Conservation (phyloP, 2,797 vertebrate species). For the Pelodytes ibericus region DNA sequence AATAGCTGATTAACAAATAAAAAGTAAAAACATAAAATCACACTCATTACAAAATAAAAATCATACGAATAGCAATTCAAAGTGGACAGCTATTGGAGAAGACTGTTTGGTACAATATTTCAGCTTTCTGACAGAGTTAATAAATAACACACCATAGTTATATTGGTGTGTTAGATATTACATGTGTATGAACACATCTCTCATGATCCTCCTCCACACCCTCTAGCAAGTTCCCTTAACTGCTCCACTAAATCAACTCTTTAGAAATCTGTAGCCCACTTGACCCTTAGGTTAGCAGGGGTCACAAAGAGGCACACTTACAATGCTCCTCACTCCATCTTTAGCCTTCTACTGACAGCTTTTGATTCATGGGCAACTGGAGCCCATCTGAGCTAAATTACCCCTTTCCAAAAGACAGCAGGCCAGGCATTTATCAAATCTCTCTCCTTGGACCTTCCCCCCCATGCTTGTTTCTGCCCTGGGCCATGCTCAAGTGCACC, state of each 20-base stretch:
- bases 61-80: too few relatives aligned
- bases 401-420: conserved; percentile 83
- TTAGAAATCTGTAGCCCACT: conserved; percentile 89
- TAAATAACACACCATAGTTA: too few relatives aligned
- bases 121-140: too few relatives aligned
- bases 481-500: conserved; percentile 63
- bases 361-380: conserved; percentile 89
- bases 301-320: conserved; percentile 81
- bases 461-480: conserved; percentile 55
- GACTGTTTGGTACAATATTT: too few relatives aligned
- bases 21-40: too few relatives aligned
- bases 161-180: conserved; percentile 62
- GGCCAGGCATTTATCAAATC: conserved; percentile 82
- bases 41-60: too few relatives aligned
- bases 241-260: conserved; percentile 87
- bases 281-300: conserved; percentile 81
- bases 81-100: too few relatives aligned
- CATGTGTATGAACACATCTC: conserved; percentile 55
- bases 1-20: too few relatives aligned
- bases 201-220: conserved; percentile 52
- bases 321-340: conserved; percentile 86
- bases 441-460: conserved; percentile 22
- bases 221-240: conserved; percentile 63
- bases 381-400: conserved; percentile 86
- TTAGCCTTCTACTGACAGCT: conserved; percentile 83